Base-by-base conservation (phyloP, 2,888 invertebrate species). In the Entomobrya multifasciata region DNA sequence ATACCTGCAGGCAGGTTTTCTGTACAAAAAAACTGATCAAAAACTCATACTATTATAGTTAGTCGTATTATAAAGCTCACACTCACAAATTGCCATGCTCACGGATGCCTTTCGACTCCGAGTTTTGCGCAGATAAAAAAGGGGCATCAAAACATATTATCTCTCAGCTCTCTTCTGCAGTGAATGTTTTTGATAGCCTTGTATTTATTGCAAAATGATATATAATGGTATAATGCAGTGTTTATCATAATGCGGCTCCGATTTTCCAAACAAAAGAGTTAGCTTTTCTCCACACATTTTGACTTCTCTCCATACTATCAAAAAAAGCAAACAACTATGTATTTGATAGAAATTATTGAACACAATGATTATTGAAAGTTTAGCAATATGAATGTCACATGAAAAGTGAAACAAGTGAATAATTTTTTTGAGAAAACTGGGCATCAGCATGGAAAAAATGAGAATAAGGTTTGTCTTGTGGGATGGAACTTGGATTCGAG, bases 171-270 rank as follows among this genome's bases (percentile, higher is more conserved):
- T n/a, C 70, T 47, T 22, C 30, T 6, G 80, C 67, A 74, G 41
- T 82, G 74, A 82, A 82, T 82, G 72, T 44, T 25, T 36, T 60
- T 41, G 74, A 82, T 82, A 82, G 72, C 49, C 60, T 36, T 57
- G 81, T 72, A 81, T 81, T 81, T 81, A 81, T 72, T 72, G 72
- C 81, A 47, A 72, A 81, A 70, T 70, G 25, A 49, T 47, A 70
- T 47, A 47, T 47, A 25, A 47, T 67, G 15, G 22, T 22, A n/a
- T n/a, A n/a, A 15, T 15, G 47, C 22, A 15, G 25, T 44, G 70
- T 25, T 36, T 25, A 47, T 70, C 41, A 41, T 67, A 67, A 67
- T 67, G 65, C 44, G 65, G 41, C 52, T 74, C 27, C 41, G 22
- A 25, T 27, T 41, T 70, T 49, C 47, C 22, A 49, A 47, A 74